Percentiles rank a stretch among this genome's conserved stretches.
Conservation (phyloP, 2,797 vertebrate species). For the Hipposideros larvatus region DNA sequence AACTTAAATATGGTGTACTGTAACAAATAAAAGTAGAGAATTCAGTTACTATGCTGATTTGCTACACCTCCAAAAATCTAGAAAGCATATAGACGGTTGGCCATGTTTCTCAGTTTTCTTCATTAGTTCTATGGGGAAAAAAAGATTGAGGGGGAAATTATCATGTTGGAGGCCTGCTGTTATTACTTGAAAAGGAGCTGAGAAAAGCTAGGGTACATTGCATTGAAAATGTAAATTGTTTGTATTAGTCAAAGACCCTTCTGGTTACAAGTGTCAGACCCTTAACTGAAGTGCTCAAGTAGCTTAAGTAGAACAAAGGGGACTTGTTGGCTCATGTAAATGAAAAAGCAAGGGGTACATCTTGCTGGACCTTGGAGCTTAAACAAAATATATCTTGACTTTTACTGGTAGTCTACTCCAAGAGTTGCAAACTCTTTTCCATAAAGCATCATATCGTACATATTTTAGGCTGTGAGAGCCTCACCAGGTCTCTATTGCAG, state of each 20-base stretch:
- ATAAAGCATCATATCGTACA: neutral
- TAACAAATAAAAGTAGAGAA: conserved; percentile 24
- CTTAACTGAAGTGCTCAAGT: neutral
- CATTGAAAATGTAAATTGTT: neutral
- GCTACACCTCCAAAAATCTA: neutral
- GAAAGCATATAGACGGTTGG: neutral
- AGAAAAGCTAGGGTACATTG: neutral
- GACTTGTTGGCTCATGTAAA: neutral
- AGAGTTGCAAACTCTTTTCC: neutral
- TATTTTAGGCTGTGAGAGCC: neutral
- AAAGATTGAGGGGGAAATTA: neutral
- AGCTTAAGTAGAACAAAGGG: neutral
- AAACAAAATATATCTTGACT: neutral
- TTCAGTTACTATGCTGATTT: neutral
- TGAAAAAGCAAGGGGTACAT: neutral
- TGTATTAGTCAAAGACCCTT: neutral
- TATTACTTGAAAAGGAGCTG: neutral
- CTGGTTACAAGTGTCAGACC: neutral
- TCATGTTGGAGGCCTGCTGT: neutral
- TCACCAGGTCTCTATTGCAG: neutral
- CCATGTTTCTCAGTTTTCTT: neutral
- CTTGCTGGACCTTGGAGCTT: neutral
- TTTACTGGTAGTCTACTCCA: neutral
- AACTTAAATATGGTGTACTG: neutral
- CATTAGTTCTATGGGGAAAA: neutral